A percentile compares a stretch with the other conserved stretches of the same genome.
phyloP scores from a whole-genome alignment of 1,140 invertebrate genomes.

The Odontomachus brunneus region DNA sequence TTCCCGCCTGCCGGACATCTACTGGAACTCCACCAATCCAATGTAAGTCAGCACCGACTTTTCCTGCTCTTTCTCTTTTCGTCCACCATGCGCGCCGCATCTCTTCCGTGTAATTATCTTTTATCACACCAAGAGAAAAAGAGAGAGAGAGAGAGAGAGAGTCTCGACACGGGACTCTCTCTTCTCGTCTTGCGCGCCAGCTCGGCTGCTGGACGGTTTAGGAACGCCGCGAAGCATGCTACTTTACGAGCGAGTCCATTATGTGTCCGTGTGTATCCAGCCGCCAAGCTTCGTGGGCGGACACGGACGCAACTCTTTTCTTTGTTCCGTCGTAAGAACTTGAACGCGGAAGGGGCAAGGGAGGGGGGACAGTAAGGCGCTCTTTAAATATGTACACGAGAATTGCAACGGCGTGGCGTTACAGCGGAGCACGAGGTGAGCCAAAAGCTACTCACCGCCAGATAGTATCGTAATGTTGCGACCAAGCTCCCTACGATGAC shows the following conservation, averaged over 20 bases:
- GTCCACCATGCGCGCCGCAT: not conserved
- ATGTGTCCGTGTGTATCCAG: not conserved
- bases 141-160: too few relatives aligned
- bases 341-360: too few relatives aligned
- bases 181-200: not conserved
- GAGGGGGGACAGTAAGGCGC: not conserved
- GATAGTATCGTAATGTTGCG: conserved; percentile 23
- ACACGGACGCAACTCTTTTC: not conserved
- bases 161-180: not conserved
- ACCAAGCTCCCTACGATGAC: conserved; percentile 22
- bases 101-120: conserved; percentile 54
- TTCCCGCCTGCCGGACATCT: conserved; percentile 86
- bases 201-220: conserved; percentile 13
- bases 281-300: conserved; percentile 6
- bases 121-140: not conserved
- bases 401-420: conserved; percentile 26
- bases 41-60: conserved; percentile 82
- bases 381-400: conserved; percentile 45
- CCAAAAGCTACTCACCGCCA: conserved; percentile 8
- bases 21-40: conserved; percentile 88
- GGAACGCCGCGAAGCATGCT: conserved; percentile 17
- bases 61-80: not conserved
- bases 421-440: not conserved
- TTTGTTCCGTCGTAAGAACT: conserved; percentile 46
- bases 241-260: conserved; percentile 23